Conservation (phyloP, 2,888 invertebrate species). For the Chaetoderma sp. region DNA sequence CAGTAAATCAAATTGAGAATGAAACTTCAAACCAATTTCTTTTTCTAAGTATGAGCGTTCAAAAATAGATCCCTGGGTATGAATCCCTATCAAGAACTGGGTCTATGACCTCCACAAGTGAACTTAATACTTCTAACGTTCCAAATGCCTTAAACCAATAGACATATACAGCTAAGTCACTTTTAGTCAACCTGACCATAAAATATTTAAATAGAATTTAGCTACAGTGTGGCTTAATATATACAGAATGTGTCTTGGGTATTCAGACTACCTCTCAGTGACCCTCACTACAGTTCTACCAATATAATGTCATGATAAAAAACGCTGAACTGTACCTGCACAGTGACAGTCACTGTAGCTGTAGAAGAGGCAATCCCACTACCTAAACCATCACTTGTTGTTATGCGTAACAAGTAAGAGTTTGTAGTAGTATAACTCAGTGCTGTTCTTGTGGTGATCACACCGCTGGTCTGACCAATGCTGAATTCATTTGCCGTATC, state of each 20-base stretch:
- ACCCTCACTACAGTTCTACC: background rate
- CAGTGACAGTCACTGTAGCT: slow-evolving; percentile 50
- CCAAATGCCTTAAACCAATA: too few species aligned
- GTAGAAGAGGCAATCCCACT: slow-evolving; percentile 37
- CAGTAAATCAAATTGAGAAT: too few species aligned
- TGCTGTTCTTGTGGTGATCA: slow-evolving; percentile 40
- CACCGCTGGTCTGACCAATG: slow-evolving; percentile 42
- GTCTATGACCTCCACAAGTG: too few species aligned
- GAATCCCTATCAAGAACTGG: too few species aligned
- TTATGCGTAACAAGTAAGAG: slow-evolving; percentile 48
- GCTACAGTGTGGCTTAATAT: too few species aligned
- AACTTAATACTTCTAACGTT: too few species aligned
- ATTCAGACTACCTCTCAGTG: slow-evolving; percentile 2
- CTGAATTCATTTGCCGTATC: slow-evolving; percentile 41
- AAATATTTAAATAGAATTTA: too few species aligned
- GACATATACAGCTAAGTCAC: too few species aligned
- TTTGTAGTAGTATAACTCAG: slow-evolving; percentile 52
- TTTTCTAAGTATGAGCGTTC: too few species aligned
- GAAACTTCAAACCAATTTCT: too few species aligned
- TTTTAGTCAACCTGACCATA: too few species aligned
- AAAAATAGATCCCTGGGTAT: too few species aligned
- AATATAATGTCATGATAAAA: slow-evolving; percentile 25
- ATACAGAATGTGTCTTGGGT: slow-evolving; percentile 40
- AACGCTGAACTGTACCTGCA: slow-evolving; percentile 45
- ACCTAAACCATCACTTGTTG: slow-evolving; percentile 52